Conservation (phyloP, 2,888 invertebrate species). For the Aleiodes alternator region DNA sequence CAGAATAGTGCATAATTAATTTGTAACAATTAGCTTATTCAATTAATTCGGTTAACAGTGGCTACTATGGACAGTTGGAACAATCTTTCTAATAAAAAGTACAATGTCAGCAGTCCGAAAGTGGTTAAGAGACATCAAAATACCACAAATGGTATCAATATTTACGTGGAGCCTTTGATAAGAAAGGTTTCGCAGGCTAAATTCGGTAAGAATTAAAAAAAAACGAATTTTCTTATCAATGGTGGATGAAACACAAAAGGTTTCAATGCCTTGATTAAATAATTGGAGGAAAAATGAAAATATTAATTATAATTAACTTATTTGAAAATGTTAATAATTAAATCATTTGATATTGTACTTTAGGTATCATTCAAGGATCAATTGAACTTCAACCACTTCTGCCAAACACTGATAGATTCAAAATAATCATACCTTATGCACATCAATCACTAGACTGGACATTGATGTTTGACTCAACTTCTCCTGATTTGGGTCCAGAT, state of each 20-base stretch:
- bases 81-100: neutral
- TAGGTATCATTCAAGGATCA: conserved; percentile 57
- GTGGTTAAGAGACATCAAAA: neutral
- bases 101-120: neutral
- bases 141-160: neutral
- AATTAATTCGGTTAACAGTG: neutral
- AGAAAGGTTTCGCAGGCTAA: conserved; percentile 45
- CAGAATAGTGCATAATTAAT: neutral
- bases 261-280: too few relatives aligned
- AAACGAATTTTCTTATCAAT: too few relatives aligned
- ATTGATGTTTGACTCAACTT: conserved; percentile 81
- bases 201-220: conserved; percentile 45
- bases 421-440: conserved; percentile 83
- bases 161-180: conserved; percentile 43
- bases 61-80: conserved; percentile 12
- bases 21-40: neutral
- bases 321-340: too few relatives aligned
- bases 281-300: too few relatives aligned
- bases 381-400: conserved; percentile 55
- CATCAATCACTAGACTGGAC: conserved; percentile 83
- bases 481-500: conserved; percentile 84
- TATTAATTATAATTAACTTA: too few relatives aligned
- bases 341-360: conserved; percentile 8
- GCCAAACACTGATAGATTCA: conserved; percentile 77
- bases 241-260: too few relatives aligned